Evolutionary conservation across 2,797 vertebrate genomes (phyloP).

Genomic region (Rhinoraja longicauda): DNA sequence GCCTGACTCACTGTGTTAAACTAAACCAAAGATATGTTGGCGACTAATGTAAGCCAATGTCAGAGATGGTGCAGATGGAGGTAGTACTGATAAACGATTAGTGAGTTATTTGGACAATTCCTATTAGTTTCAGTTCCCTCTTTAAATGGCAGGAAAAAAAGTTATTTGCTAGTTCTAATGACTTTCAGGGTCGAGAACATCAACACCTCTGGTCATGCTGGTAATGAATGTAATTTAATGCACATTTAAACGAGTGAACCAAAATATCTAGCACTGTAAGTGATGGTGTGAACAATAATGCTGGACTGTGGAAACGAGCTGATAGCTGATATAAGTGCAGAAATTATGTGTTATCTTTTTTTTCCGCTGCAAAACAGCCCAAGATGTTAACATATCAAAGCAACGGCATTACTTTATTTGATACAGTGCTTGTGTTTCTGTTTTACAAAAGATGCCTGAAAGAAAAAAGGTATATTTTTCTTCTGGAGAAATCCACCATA

Average conservation of each 20-base stretch:
- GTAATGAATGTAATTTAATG: neutral
- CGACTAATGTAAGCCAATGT: neutral
- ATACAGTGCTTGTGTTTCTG: neutral
- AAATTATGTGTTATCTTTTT: conserved; percentile 1
- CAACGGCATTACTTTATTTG: neutral
- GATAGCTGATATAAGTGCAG: neutral
- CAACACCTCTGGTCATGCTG: neutral
- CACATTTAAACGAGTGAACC: neutral
- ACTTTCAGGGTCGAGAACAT: neutral
- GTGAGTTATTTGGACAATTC: neutral
- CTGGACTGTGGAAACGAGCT: neutral
- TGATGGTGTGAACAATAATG: neutral
- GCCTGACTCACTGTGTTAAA: too few species aligned
- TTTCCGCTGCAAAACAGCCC: neutral
- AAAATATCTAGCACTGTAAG: neutral
- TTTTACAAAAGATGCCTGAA: neutral
- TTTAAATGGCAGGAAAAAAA: neutral
- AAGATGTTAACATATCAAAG: neutral
- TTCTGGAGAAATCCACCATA: neutral
- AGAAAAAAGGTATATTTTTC: neutral
- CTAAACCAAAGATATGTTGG: neutral
- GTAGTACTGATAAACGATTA: neutral
- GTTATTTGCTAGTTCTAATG: neutral
- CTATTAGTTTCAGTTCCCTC: neutral
- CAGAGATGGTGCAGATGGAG: neutral